phyloP scores from a whole-genome alignment of 2,888 invertebrate genomes.

The Phengaris alcon region DNA sequence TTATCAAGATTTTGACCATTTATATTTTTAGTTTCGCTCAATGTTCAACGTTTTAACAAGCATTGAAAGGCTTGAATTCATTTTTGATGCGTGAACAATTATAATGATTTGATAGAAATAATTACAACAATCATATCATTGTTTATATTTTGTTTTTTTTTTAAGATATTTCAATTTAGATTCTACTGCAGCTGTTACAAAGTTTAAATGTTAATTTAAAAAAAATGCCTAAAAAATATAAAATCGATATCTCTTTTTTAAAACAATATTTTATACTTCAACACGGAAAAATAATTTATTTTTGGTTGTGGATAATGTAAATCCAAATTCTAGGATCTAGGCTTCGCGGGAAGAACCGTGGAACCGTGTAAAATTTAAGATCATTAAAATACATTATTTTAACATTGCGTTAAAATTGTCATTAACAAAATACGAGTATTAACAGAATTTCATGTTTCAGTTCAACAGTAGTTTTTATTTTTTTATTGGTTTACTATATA shows the following conservation, averaged over 20 bases:
- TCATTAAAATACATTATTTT: not conserved
- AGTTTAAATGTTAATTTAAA: too few species aligned
- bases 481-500: not conserved
- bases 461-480: not conserved
- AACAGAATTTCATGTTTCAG: not conserved
- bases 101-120: not conserved
- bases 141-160: too few species aligned
- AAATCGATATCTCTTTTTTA: not conserved
- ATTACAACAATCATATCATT: not conserved
- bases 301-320: not conserved
- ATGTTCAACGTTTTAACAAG: not conserved
- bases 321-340: not conserved
- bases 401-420: too few species aligned
- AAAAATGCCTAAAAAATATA: not conserved
- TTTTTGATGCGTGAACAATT: not conserved
- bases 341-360: not conserved
- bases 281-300: not conserved
- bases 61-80: not conserved
- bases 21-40: slow-evolving; percentile 5
- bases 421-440: not conserved
- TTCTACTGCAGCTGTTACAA: too few species aligned
- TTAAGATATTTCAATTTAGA: too few species aligned
- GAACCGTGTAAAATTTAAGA: not conserved
- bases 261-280: not conserved
- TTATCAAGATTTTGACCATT: slow-evolving; percentile 35